Base-by-base conservation (phyloP, 23 tunicate species). In the Botrylloides violaceus region DNA sequence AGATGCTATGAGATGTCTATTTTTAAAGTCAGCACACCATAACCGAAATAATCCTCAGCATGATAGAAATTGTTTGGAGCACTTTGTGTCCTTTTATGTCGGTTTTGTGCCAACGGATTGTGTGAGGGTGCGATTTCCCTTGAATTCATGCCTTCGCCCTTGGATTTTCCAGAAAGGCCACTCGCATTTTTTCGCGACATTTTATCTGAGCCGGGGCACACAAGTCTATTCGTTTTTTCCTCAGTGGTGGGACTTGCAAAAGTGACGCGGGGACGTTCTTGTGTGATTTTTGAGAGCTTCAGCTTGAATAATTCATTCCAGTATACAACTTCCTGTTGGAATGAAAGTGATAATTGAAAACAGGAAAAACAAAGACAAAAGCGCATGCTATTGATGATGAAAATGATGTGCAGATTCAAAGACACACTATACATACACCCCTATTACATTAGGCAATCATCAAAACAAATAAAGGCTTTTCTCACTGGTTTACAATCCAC, bases 241-340 rank as follows among this genome's bases (percentile, higher is more conserved):
- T 26, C 58, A 1, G 58, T 1, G 1, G 22, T 6, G 36, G 74
- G 1, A 26, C 37, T 43, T 9, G 74, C 74, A 68, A 68, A 68
- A 0, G 74, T 68, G 26, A 68, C 74, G 26, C 37, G 57, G 12
- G 70, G 70, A 32, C 58, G 59, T 32, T 37, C 57, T 36, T 28
- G 1, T 26, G 1, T 68, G 20, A 43, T 43, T 32, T 68, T 68
- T 0, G 58, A 37, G 36, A 68, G 49, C 30, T 68, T 68, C 0
- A 32, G 30, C n/a, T 37, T 38, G 56, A 68, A 43, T 22, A 68
- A 28, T 68, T 43, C 58, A 20, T 2, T 68, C 74, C 74, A 68
- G 58, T 68, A 68, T 26, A 26, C 57, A 39, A 68, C n/a, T n/a
- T 68, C 74, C 74, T 68, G 58, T n/a, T n/a, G n/a, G n/a, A n/a